Conservation (phyloP, 2,888 invertebrate species). For the Rhingia rostrata region DNA sequence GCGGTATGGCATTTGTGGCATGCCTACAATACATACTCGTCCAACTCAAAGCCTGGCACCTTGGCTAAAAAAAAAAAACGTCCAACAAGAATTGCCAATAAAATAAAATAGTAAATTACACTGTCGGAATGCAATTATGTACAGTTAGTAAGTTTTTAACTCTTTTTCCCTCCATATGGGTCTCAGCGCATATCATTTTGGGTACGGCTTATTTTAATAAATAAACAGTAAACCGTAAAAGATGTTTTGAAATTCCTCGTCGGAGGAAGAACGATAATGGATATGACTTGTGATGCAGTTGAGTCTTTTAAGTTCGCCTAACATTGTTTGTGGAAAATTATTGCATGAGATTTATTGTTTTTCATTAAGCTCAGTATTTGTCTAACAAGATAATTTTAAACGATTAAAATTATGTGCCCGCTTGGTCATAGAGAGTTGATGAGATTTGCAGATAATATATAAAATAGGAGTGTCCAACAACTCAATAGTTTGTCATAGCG, state of each 20-base stretch:
- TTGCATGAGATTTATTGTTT: background rate
- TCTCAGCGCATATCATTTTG: constrained; percentile 12
- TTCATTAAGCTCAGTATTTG: background rate
- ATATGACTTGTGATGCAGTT: constrained; percentile 14
- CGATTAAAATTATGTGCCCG: too few species aligned
- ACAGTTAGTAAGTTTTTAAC: constrained; percentile 49
- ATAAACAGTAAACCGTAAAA: constrained; percentile 39
- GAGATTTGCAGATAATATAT: too few species aligned
- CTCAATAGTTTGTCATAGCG: too few species aligned
- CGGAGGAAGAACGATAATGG: constrained; percentile 6
- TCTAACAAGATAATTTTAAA: too few species aligned
- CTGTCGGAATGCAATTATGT: constrained; percentile 66
- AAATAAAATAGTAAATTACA: constrained; percentile 64
- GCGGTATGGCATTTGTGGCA: constrained; percentile 12
- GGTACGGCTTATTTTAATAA: constrained; percentile 47
- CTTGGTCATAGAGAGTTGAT: too few species aligned
- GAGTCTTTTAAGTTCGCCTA: background rate
- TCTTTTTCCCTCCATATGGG: constrained; percentile 8
- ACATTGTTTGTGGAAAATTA: too few species aligned
- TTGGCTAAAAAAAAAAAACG: constrained; percentile 15
- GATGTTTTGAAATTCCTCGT: constrained; percentile 28
- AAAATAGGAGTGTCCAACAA: too few species aligned
- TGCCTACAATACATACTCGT: constrained; percentile 19
- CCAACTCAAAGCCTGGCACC: constrained; percentile 10
- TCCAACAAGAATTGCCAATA: constrained; percentile 37